Evolutionary conservation across 2,797 vertebrate species (phyloP), one percentile per base, ranked within the genome.

Genomic region (Neoniphon sammara): DNA sequence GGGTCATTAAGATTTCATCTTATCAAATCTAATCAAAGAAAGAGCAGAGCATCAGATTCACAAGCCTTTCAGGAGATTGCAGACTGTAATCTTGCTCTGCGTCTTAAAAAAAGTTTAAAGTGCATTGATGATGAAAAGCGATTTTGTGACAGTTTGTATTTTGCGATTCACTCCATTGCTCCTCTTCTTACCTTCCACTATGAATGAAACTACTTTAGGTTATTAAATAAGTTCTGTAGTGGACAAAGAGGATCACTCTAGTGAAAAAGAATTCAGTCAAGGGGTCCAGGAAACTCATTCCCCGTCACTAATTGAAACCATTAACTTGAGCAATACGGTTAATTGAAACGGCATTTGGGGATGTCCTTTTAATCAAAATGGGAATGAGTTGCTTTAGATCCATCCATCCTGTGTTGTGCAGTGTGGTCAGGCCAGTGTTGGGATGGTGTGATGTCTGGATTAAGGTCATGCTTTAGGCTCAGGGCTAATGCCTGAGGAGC

Each of bases 281-380:
- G 65, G 23, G 23, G 30, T 30, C 18, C 17, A 31, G 39, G 25
- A 18, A 50, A 47, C 30, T 23, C 9, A 50, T 49, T 50, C 18
- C 23, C 39, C 55, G n/a, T 58, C 54, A 21, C 25, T 34, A 14
- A 21, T 3, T 53, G 23, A 36, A 15, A 36, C 34, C 50, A 47
- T 68, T 66, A 56, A 27, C 64, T 44, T 57, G 31, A 68, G 31
- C 54, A n/a, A 68, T 31, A 58, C 42, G 5, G 18, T 36, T 39
- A 42, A 34, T 21, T 34, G 49, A 53, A 53, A 53, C 4, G 2
- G 44, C 34, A 36, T 50, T n/a, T 50, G 18, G 49, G 52, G 20
- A 14, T 54, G 52, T 23, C 21, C 25, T 25, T 66, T 10, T 49
- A n/a, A n/a, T 20, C 31, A 25, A 15, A 39, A 54, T 2, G 25